These are phyloP conservation scores for Carcinoscorpius rotundicauda DNA, from an alignment of 1,140 invertebrate species.

Conservation along the genomic window DNA sequence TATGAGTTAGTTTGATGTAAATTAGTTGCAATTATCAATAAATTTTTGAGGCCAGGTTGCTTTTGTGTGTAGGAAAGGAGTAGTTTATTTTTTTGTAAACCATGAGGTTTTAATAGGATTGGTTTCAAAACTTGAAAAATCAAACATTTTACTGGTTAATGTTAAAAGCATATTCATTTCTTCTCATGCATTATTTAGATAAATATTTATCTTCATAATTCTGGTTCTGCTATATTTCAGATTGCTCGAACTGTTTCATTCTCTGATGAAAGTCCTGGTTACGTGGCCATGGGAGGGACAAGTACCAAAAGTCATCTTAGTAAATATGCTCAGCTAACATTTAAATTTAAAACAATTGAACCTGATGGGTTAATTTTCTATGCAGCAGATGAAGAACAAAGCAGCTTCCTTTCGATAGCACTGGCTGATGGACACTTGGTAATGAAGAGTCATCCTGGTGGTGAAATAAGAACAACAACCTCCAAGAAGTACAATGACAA, in stretches of 20 bases:
- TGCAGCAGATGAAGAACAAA: slow-evolving; percentile 48
- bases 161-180: too few species aligned
- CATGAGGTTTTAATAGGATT: too few species aligned
- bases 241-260: slow-evolving; percentile 37
- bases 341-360: slow-evolving; percentile 76
- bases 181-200: too few species aligned
- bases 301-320: too few species aligned
- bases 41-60: too few species aligned
- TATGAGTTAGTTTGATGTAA: too few species aligned
- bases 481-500: slow-evolving; percentile 61
- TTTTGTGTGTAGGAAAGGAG: too few species aligned
- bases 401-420: slow-evolving; percentile 49
- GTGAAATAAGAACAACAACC: slow-evolving; percentile 41
- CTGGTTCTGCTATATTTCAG: slow-evolving; percentile 24
- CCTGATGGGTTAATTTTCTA: slow-evolving; percentile 66
- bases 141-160: too few species aligned
- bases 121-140: too few species aligned
- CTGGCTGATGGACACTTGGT: slow-evolving; percentile 53
- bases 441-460: slow-evolving; percentile 40
- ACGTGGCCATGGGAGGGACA: slow-evolving; percentile 26
- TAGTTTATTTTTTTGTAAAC: too few species aligned
- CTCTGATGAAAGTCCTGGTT: slow-evolving; percentile 27
- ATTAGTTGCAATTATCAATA: too few species aligned
- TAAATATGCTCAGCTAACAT: slow-evolving; percentile 46
- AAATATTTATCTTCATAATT: too few species aligned